A percentile compares a stretch with the other conserved stretches of the same genome.
phyloP scores from a whole-genome alignment of 2,888 invertebrate species.

The Tigriopus californicus region DNA sequence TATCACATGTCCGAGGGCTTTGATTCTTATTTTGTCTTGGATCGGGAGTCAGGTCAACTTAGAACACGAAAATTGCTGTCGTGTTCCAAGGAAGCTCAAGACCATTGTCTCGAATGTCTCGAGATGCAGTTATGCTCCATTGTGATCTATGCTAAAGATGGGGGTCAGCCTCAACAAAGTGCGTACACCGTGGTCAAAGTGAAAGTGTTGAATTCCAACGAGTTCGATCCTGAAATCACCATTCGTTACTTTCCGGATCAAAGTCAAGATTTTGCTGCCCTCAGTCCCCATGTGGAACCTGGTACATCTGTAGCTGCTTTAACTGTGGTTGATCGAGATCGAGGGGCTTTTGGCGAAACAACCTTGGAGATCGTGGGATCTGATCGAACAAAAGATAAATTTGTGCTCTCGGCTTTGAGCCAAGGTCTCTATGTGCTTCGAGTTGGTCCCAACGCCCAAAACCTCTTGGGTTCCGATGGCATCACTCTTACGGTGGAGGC shows the following conservation, averaged over 20 bases:
- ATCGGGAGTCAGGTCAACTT: slow-evolving; percentile 75
- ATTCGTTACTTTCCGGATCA: slow-evolving; percentile 57
- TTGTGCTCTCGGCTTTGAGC: slow-evolving; percentile 57
- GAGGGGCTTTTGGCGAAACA: slow-evolving; percentile 76
- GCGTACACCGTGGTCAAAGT: slow-evolving; percentile 83
- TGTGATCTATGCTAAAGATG: slow-evolving; percentile 79
- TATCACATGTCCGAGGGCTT: slow-evolving; percentile 61
- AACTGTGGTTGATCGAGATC: slow-evolving; percentile 74
- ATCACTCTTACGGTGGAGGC: slow-evolving; percentile 73
- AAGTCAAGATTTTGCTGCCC: slow-evolving; percentile 67
- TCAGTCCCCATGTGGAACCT: slow-evolving; percentile 80
- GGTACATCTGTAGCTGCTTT: slow-evolving; percentile 83
- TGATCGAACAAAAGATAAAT: slow-evolving; percentile 43
- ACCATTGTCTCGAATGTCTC: slow-evolving; percentile 26
- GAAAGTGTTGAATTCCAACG: slow-evolving; percentile 75
- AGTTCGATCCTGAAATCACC: slow-evolving; percentile 76
- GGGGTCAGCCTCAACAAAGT: slow-evolving; percentile 73
- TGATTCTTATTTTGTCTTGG: slow-evolving; percentile 72
- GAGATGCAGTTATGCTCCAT: slow-evolving; percentile 86
- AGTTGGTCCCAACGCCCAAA: not conserved
- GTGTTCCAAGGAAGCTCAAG: slow-evolving; percentile 29
- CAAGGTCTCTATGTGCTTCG: slow-evolving; percentile 38
- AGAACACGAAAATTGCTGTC: slow-evolving; percentile 62
- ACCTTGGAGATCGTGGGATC: slow-evolving; percentile 52
- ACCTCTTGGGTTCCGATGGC: not conserved